A percentile compares a stretch with the other conserved stretches of the same genome.
phyloP scores from a whole-genome alignment of 1,140 invertebrate genomes.

The Conus ventricosus region DNA sequence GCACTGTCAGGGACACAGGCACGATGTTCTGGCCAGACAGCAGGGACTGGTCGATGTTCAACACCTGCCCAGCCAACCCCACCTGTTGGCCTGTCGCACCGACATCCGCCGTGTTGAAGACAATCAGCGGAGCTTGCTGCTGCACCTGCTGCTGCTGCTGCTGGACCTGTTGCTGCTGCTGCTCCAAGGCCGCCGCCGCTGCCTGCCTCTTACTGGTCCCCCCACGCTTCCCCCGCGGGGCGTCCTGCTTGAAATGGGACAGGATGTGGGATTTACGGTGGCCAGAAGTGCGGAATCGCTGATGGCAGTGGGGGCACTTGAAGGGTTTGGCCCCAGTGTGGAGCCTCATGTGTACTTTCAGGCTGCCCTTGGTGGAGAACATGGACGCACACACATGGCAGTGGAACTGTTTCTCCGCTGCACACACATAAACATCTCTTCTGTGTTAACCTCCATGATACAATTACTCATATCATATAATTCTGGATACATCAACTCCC shows the following conservation, averaged over 20 bases:
- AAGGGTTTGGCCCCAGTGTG: slow-evolving; percentile 84
- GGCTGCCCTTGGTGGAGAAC: slow-evolving; percentile 75
- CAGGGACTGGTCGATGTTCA: slow-evolving; percentile 67
- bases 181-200: not conserved
- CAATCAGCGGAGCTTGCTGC: slow-evolving; percentile 27
- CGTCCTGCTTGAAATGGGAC: slow-evolving; percentile 73
- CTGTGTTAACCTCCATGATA: too few species aligned
- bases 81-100: slow-evolving; percentile 16
- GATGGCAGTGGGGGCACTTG: slow-evolving; percentile 80
- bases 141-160: slow-evolving; percentile 42
- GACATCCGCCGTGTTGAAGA: slow-evolving; percentile 26
- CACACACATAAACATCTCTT: too few species aligned
- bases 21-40: slow-evolving; percentile 61
- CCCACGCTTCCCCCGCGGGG: slow-evolving; percentile 45
- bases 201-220: not conserved
- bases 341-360: slow-evolving; percentile 84
- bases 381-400: slow-evolving; percentile 73
- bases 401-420: slow-evolving; percentile 71
- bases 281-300: slow-evolving; percentile 79
- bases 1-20: slow-evolving; percentile 66
- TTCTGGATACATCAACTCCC: too few species aligned
- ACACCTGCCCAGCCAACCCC: slow-evolving; percentile 57
- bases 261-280: slow-evolving; percentile 76
- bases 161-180: slow-evolving; percentile 31
- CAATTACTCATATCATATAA: too few species aligned